Base-by-base conservation (phyloP, 2,797 vertebrate species). In the Poecilia velifera region DNA sequence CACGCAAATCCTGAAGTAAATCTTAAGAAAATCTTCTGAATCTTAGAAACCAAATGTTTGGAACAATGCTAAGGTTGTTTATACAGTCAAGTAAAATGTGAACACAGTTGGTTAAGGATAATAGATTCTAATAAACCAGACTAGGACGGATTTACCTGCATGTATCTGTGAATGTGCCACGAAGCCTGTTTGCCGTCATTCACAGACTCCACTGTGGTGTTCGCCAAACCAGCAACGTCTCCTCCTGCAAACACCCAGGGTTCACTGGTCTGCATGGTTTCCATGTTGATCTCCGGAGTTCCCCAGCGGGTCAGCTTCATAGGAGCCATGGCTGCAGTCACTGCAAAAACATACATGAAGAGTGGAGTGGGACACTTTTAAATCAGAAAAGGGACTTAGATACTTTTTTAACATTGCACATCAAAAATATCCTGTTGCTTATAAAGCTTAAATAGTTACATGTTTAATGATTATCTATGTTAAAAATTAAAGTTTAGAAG, bases 181-280 rank as follows among this genome's bases (percentile, higher is more conserved):
- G 98, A 98, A 46, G 98, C 98, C 81, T 99, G 98, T 81, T 99
- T 99, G 80, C 98, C 98, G 68, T 99, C 98, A 9, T 99, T 99
- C 62, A 98, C 97, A 0, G 98, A 98, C 79, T 99, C 98, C 79
- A 99, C 98, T 0, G 97, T 96, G 8, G 98, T 99, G 90, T 98
- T 98, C 34, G 98, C 97, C 86, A 97, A 76, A 72, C 97, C 97
- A 13, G 95, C 96, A 3, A 98, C 22, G 81, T 99, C 98, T 43
- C 98, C 98, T 1, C 98, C 98, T 73, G 97, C 97, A 90, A 99
- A 99, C 81, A 98, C 96, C 96, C 98, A 97, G 39, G 96, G 94
- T 81, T 98, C 97, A 41, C 97, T 99, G 87, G 97, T 97, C 91
- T 97, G 97, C 98, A 98, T 98, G 4, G 96, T 99, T 84, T 97